Percentiles rank a stretch among this genome's conserved stretches.
Conservation (phyloP, 2,888 invertebrate genomes). For the Drosophila percnosoma region DNA sequence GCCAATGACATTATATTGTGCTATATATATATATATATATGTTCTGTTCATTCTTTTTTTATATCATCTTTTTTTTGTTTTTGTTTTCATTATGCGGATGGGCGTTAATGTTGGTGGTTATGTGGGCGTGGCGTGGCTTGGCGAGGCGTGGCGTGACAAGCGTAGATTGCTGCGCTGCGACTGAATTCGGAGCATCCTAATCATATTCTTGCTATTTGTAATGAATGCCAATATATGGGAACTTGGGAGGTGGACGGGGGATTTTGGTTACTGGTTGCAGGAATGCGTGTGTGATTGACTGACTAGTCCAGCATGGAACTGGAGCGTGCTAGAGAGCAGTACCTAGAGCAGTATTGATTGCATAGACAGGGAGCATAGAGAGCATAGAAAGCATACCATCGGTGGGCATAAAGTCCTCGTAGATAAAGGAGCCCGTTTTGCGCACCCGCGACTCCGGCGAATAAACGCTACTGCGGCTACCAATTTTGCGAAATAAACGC, state of each 20-base stretch:
- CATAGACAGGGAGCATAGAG: constrained; percentile 33
- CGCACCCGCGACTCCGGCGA: constrained; percentile 98
- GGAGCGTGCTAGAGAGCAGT: constrained; percentile 13
- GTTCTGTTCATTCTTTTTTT: neutral
- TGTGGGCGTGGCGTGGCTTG: neutral
- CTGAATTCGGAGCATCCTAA: neutral
- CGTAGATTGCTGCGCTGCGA: neutral
- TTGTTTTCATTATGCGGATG: neutral
- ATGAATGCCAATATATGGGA: neutral
- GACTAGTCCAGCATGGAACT: constrained; percentile 9
- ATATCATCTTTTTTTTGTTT: neutral
- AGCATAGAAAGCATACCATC: constrained; percentile 89
- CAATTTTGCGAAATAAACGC: constrained; percentile 99
- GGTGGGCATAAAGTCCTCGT: constrained; percentile 99
- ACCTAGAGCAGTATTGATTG: constrained; percentile 19
- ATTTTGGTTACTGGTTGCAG: neutral
- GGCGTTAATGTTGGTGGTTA: constrained; percentile 1
- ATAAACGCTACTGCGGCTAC: constrained; percentile 99
- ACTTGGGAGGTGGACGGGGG: neutral
- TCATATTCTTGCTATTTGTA: neutral
- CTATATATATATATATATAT: neutral
- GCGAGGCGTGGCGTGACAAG: neutral
- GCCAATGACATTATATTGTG: constrained; percentile 18
- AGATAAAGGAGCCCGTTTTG: constrained; percentile 99
- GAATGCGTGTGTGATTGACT: constrained; percentile 15